Base-by-base conservation (phyloP, 2,888 invertebrate genomes). In the Ceratothoa steindachneri region DNA sequence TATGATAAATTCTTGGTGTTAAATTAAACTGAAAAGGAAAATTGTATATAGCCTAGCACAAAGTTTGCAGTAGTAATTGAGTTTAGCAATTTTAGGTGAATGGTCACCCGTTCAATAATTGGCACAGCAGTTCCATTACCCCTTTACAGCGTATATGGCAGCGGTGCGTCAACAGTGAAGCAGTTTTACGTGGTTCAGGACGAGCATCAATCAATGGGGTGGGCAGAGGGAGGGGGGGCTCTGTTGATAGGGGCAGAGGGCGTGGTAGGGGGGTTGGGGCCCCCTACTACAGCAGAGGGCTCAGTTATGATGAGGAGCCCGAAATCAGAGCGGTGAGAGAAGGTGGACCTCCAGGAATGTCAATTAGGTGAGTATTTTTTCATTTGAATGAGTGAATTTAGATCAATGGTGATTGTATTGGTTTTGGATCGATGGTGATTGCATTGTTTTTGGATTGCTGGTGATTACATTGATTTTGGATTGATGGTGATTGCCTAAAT, bases 121-220 rank as follows among this genome's bases (percentile, higher is more conserved):
- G n/a, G n/a, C n/a, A n/a, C n/a, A n/a, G n/a, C n/a, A n/a, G n/a
- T n/a, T n/a, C n/a, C n/a, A n/a, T n/a, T n/a, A n/a, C n/a, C n/a
- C n/a, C 41, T 74, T 19, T 69, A 55, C 74, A 74, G 80, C 72
- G 74, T 72, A 85, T 86, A 82, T 87, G 87, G 87, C 87, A 86
- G 80, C 84, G 85, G 81, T 87, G 87, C 75, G 86, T 88, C 81
- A 88, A 87, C 82, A 88, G 87, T 83, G 84, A 84, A 79, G 84
- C 83, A 73, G 85, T 85, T 67, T 82, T 86, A 67, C 84, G 86
- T 74, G 82, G 84, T 80, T 82, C 83, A 81, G 84, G 84, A 30
- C 81, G 84, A 71, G 77, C 76, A 52, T 71, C 68, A 27, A 68
- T 73, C 7, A 77, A 77, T 71, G 76, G 76, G 41, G 73, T 73